Conservation (phyloP, 2,888 invertebrate genomes). For the Rhamphomyia laevipes region DNA sequence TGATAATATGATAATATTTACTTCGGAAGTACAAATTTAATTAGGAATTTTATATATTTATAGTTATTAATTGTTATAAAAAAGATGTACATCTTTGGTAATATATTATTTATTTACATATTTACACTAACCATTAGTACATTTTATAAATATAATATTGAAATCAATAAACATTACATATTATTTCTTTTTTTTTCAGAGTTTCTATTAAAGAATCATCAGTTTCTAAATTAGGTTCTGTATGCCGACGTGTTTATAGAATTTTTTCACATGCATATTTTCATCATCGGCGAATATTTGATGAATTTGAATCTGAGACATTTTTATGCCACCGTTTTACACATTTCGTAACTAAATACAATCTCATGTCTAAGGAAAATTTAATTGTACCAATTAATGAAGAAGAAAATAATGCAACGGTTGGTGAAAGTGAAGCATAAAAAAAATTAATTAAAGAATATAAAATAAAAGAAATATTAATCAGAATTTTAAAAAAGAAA, state of each 20-base stretch:
- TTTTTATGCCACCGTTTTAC: conserved; percentile 93
- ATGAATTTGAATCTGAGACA: conserved; percentile 95
- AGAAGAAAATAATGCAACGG: conserved; percentile 49
- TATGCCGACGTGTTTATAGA: conserved; percentile 95
- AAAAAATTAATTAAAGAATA: too few relatives aligned
- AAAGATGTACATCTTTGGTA: too few relatives aligned
- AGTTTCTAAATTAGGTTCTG: conserved; percentile 95
- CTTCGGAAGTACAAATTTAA: too few relatives aligned
- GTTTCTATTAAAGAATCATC: conserved; percentile 99
- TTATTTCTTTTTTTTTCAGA: conserved; percentile 43
- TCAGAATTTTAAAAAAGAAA: too few relatives aligned
- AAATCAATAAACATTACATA: too few relatives aligned
- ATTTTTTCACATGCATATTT: conserved; percentile 99
- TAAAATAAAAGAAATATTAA: background rate
- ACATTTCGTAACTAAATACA: conserved; percentile 95
- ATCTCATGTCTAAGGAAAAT: conserved; percentile 96
- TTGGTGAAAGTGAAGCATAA: conserved; percentile 44
- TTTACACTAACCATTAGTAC: too few relatives aligned
- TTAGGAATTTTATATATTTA: too few relatives aligned
- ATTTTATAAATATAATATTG: too few relatives aligned
- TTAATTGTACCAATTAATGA: conserved; percentile 94
- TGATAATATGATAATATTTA: too few relatives aligned
- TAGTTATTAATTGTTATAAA: too few relatives aligned
- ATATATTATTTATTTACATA: too few relatives aligned
- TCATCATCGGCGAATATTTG: conserved; percentile 93